Base-by-base conservation (phyloP, 2,113 vertebrate genomes). In the Bufo gargarizans region DNA sequence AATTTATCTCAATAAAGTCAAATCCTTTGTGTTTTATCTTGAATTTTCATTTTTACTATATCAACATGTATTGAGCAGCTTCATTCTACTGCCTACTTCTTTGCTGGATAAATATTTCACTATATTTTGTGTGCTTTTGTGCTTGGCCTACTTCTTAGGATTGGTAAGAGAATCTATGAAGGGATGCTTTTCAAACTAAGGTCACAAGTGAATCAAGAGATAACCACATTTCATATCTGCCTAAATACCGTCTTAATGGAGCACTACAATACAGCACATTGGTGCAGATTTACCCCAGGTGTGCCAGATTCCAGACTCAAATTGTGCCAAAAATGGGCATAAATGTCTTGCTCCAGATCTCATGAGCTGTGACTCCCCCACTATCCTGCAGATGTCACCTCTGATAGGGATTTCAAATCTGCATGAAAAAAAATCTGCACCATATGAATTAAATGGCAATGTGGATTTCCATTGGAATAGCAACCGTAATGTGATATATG, bases 1-100 rank as follows among this genome's bases (percentile, higher is more conserved):
- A 69, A 83, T 67, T 67, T 83, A 84, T 69, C 82, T 84, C 63
- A 55, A 50, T 84, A 84, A 84, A 55, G 71, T 71, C 47, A 84
- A 84, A 84, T 69, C 49, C 63, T 45, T n/a, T 71, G 33, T 83
- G 82, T 84, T 71, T 69, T 69, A 84, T 84, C 63, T 71, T 45
- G 82, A 84, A 69, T 55, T 84, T 84, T 83, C 47, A 53, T 83
- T 83, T 83, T 49, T 20, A 22, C 65, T 84, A 22, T 69, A 69
- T 84, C 50, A 84, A 69, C 63, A 84, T 55, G 19, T 82, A 82
- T 49, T n/a, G 22, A 81, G 56, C 16, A 11, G 8, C 20, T 81
- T 33, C 22, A 45, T 59, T 59, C 22, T 45, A 19, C 56, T 59
- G 55, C 33, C 22, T 59, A 14, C 78, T 61, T 14, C 3, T 58